A percentile compares a stretch with the other conserved stretches of the same genome.
These are phyloP conservation scores for Pontoporia blainvillei DNA, from an alignment of 2,113 vertebrate genomes.

Conservation along the genomic window DNA sequence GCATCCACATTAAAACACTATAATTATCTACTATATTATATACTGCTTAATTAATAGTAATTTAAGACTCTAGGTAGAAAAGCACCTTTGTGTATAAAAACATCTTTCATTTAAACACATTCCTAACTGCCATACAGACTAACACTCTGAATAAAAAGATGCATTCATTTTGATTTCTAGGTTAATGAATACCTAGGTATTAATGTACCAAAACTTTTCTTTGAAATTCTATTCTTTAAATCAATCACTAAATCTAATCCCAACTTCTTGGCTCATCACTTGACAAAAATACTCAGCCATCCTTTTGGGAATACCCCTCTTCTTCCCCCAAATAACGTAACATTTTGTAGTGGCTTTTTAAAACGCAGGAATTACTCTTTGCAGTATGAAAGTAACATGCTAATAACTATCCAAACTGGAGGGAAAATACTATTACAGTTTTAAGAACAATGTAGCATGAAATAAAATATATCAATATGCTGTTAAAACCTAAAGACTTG, in stretches of 20 bases:
- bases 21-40: constrained; percentile 62
- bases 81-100: constrained; percentile 61
- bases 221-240: constrained; percentile 9
- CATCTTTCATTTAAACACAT: constrained; percentile 68
- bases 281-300: not conserved
- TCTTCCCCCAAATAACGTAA: not conserved
- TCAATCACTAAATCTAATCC: not conserved
- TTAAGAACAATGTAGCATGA: not conserved
- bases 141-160: constrained; percentile 59
- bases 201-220: not conserved
- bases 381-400: not conserved
- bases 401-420: not conserved
- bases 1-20: constrained; percentile 53
- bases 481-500: not conserved
- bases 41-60: constrained; percentile 58
- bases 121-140: constrained; percentile 52
- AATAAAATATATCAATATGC: not conserved
- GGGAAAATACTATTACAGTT: not conserved
- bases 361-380: not conserved
- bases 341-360: not conserved
- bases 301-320: not conserved
- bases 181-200: constrained; percentile 15
- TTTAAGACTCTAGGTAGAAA: constrained; percentile 58
- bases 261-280: not conserved
- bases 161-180: constrained; percentile 41